Evolutionary conservation across 2,888 invertebrate genomes (phyloP).

Genomic region (Drymonia ruficornis): DNA sequence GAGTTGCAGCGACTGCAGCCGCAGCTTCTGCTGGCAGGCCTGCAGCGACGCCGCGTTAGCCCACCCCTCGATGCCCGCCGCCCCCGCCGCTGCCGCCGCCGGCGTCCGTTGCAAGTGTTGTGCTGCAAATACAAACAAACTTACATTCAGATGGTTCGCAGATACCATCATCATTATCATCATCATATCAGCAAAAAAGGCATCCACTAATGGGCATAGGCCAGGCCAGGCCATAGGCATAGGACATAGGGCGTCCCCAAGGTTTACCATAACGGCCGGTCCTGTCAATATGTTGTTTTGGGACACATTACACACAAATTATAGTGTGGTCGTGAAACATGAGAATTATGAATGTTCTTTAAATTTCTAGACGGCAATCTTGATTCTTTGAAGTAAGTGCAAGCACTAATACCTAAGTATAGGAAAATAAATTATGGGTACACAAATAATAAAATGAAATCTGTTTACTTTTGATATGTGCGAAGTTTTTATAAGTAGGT

Average conservation of each 20-base stretch:
- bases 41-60: conserved; percentile 86
- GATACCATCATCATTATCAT: no score
- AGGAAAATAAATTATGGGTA: background rate
- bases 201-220: no score
- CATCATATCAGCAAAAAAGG: no score
- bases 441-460: background rate
- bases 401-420: background rate
- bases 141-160: no score
- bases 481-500: no score
- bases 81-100: conserved; percentile 82
- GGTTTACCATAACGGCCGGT: no score
- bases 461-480: background rate
- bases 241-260: no score
- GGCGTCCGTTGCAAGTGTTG: conserved; percentile 84
- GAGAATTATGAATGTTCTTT: no score
- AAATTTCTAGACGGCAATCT: background rate
- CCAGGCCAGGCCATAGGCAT: no score
- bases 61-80: conserved; percentile 79
- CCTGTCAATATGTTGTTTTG: no score
- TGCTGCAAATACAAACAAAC: conserved; percentile 69
- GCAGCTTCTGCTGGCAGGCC: conserved; percentile 89
- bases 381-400: background rate
- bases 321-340: no score
- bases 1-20: conserved; percentile 93
- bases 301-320: no score